These are phyloP conservation scores for Bufo gargarizans DNA, from an alignment of 2,113 vertebrate species.

Conservation along the genomic window DNA sequence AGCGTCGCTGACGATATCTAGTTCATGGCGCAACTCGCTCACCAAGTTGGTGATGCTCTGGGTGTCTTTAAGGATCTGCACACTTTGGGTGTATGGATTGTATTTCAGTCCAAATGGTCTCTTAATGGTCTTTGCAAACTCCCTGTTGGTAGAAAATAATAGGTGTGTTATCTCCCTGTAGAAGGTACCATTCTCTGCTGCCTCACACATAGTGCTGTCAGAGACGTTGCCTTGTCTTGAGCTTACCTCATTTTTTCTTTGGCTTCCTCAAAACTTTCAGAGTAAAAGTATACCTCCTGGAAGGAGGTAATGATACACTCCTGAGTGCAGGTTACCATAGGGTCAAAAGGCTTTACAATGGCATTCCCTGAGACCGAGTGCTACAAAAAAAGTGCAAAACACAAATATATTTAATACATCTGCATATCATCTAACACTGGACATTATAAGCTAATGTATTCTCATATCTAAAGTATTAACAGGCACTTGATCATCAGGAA, in stretches of 20 bases:
- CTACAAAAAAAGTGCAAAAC: slow-evolving; percentile 63
- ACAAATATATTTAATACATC: background rate
- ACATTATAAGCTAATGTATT: background rate
- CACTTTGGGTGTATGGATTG: slow-evolving; percentile 92
- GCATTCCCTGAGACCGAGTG: slow-evolving; percentile 87
- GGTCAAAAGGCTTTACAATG: slow-evolving; percentile 90
- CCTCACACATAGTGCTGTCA: background rate
- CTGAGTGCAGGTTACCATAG: slow-evolving; percentile 87
- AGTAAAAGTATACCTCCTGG: slow-evolving; percentile 94
- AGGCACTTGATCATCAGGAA: too few species aligned
- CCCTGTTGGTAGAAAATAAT: slow-evolving; percentile 71
- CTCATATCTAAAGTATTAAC: too few species aligned
- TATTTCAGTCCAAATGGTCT: slow-evolving; percentile 95
- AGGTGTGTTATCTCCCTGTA: background rate
- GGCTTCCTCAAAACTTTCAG: slow-evolving; percentile 95
- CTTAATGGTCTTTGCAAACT: slow-evolving; percentile 96
- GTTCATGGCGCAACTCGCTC: slow-evolving; percentile 88
- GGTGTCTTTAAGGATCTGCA: slow-evolving; percentile 89
- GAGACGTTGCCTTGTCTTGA: background rate
- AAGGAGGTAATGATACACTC: slow-evolving; percentile 96
- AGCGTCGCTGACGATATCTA: slow-evolving; percentile 89
- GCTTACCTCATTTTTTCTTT: slow-evolving; percentile 94
- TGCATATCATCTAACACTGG: background rate
- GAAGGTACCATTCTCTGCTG: background rate
- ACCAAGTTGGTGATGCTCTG: slow-evolving; percentile 87